phyloP scores from a whole-genome alignment of 2,888 invertebrate species.

The Megamerina dolium region DNA sequence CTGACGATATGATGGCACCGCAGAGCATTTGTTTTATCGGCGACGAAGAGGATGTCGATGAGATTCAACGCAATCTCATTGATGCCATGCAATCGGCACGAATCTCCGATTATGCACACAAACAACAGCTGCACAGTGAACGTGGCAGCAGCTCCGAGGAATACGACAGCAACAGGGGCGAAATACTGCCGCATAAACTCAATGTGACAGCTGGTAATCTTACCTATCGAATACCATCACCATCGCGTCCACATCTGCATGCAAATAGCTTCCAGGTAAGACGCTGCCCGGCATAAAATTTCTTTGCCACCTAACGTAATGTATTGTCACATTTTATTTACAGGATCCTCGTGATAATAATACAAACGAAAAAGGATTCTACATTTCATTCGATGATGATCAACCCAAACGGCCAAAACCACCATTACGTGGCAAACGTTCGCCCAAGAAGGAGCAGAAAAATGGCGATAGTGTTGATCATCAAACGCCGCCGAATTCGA shows the following conservation, averaged over 20 bases:
- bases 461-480: constrained; percentile 42
- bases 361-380: constrained; percentile 74
- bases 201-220: constrained; percentile 83
- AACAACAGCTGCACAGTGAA: constrained; percentile 37
- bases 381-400: constrained; percentile 87
- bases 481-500: constrained; percentile 28
- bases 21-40: constrained; percentile 91
- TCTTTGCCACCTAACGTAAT: too few relatives aligned
- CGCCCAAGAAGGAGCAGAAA: constrained; percentile 66
- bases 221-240: constrained; percentile 85
- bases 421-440: constrained; percentile 70
- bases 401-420: constrained; percentile 86
- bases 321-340: too few relatives aligned
- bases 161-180: constrained; percentile 32
- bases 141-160: constrained; percentile 58
- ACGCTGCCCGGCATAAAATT: not conserved
- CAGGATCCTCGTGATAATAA: constrained; percentile 50
- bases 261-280: constrained; percentile 64
- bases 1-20: constrained; percentile 84
- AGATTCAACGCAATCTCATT: constrained; percentile 46
- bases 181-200: constrained; percentile 51
- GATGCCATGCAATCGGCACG: constrained; percentile 41
- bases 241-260: constrained; percentile 67
- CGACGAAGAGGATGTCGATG: constrained; percentile 55
- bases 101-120: constrained; percentile 32